These are phyloP conservation scores for Trematomus bernacchii DNA, from an alignment of 2,797 vertebrate species.

Conservation along the genomic window DNA sequence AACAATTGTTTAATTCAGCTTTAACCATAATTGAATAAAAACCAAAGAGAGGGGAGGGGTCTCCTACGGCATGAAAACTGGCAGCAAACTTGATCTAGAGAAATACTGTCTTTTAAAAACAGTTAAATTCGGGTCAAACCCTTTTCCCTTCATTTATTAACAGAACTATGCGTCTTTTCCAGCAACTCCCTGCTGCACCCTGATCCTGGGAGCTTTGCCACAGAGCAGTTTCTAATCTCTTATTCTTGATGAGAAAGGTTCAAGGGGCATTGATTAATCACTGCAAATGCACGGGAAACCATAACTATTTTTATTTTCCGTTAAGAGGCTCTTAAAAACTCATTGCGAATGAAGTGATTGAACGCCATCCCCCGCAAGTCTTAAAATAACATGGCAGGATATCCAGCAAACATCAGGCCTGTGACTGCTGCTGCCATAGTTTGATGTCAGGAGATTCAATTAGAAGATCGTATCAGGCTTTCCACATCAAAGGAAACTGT, in stretches of 20 bases:
- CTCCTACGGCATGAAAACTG: not conserved
- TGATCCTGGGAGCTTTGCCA: slow-evolving; percentile 23
- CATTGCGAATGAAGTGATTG: slow-evolving; percentile 8
- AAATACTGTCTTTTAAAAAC: not conserved
- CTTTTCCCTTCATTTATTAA: not conserved
- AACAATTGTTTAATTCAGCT: not conserved
- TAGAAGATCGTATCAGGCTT: slow-evolving; percentile 54
- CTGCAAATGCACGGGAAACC: slow-evolving; percentile 15
- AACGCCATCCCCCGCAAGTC: slow-evolving; percentile 17
- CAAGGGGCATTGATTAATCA: slow-evolving; percentile 12
- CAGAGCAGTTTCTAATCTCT: slow-evolving; percentile 23
- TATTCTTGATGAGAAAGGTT: slow-evolving; percentile 33
- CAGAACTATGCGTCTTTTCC: slow-evolving; percentile 1
- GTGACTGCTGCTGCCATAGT: slow-evolving; percentile 25
- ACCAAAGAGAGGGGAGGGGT: not conserved
- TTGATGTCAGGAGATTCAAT: slow-evolving; percentile 60
- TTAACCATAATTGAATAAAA: not conserved
- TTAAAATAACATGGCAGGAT: slow-evolving; percentile 29
- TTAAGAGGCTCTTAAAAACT: slow-evolving; percentile 11
- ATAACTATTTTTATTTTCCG: not conserved
- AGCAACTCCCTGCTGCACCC: not conserved
- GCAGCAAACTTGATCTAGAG: not conserved
- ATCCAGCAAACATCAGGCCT: slow-evolving; percentile 19
- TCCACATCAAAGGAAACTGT: slow-evolving; percentile 40
- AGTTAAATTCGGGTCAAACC: not conserved